Percentiles rank a stretch among this genome's conserved stretches.
Conservation (phyloP, 1,140 invertebrate species). For the Helicoverpa armigera region DNA sequence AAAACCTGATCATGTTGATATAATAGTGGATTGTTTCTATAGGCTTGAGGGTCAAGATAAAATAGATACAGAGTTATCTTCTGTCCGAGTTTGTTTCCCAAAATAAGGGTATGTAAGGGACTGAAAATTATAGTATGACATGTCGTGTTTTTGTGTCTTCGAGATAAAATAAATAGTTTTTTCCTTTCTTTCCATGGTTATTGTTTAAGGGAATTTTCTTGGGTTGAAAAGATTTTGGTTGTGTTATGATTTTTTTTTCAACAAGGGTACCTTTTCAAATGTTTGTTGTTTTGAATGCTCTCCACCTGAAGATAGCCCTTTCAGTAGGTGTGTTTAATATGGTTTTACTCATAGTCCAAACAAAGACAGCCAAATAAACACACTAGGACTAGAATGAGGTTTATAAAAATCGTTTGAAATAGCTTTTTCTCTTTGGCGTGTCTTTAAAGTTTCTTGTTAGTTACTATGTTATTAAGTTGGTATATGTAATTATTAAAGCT, state of each 20-base stretch:
- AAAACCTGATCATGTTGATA: neutral
- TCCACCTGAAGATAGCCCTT: neutral
- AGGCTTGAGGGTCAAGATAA: neutral
- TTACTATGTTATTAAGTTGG: no score
- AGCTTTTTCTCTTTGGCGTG: neutral
- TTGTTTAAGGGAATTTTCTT: constrained; percentile 32
- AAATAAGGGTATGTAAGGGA: constrained; percentile 46
- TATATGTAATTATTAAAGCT: neutral
- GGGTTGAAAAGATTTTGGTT: neutral
- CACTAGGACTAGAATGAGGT: neutral
- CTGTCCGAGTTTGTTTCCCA: constrained; percentile 41
- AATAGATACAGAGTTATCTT: constrained; percentile 33
- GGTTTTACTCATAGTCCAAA: no score
- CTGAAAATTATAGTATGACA: constrained; percentile 52
- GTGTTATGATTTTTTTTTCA: neutral
- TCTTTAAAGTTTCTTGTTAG: neutral
- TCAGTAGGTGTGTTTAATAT: no score
- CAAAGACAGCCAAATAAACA: neutral
- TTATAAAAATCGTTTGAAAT: no score
- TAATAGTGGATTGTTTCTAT: neutral
- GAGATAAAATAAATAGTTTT: constrained; percentile 49
- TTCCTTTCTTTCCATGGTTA: constrained; percentile 17
- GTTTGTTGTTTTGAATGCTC: no score
- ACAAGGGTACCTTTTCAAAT: no score
- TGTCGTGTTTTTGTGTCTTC: constrained; percentile 47